A percentile compares a stretch with the other conserved stretches of the same genome.
phyloP scores from a whole-genome alignment of 2,113 vertebrate species.

The Heterotilapia buettikoferi region DNA sequence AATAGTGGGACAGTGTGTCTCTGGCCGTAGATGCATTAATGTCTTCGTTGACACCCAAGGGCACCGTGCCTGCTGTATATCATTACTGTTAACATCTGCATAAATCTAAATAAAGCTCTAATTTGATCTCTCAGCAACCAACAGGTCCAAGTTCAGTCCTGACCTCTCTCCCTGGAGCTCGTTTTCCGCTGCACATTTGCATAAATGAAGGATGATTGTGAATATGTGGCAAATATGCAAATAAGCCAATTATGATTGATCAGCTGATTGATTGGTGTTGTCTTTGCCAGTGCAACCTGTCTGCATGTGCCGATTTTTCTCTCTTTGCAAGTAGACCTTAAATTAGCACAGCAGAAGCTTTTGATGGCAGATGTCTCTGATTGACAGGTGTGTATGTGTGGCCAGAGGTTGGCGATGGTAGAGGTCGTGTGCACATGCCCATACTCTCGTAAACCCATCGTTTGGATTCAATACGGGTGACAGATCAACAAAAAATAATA shows the following conservation, averaged over 20 bases:
- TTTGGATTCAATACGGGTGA: neutral
- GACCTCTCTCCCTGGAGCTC: constrained; percentile 43
- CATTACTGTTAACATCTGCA: constrained; percentile 65
- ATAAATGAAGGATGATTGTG: constrained; percentile 55
- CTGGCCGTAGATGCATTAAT: constrained; percentile 1
- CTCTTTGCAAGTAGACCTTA: neutral
- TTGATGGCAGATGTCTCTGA: constrained; percentile 40
- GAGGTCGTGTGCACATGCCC: neutral
- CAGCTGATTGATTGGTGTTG: constrained; percentile 60
- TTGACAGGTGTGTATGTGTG: constrained; percentile 14
- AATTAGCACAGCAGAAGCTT: constrained; percentile 2
- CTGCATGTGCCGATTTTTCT: neutral
- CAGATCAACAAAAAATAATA: neutral
- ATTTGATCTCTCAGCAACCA: constrained; percentile 45
- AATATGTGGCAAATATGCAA: constrained; percentile 47
- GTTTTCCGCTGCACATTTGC: constrained; percentile 23
- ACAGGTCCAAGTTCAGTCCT: constrained; percentile 36
- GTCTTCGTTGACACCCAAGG: constrained; percentile 28
- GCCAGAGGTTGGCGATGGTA: neutral
- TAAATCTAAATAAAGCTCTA: constrained; percentile 68
- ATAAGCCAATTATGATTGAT: constrained; percentile 62
- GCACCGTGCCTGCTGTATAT: constrained; percentile 40
- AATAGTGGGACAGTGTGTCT: neutral
- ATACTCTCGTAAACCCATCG: neutral
- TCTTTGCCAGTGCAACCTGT: neutral